Evolutionary conservation across 2,797 vertebrate species (phyloP), one percentile per base, ranked within the genome.

Genomic region (Chelmon rostratus): DNA sequence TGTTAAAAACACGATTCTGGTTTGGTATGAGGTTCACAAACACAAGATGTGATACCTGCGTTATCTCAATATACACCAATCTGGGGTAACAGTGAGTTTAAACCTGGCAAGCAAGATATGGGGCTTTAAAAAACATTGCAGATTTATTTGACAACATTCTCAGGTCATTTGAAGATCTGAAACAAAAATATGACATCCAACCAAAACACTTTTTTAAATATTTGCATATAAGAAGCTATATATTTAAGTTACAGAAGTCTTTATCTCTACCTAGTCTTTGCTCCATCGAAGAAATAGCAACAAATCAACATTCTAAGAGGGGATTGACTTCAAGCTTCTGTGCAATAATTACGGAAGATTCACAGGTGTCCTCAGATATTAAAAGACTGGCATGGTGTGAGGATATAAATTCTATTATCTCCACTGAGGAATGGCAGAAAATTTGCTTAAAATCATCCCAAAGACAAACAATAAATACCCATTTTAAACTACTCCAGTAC

Each of bases 41-140:
- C 6, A 47, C 21, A 65, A 44, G 40, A 8, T n/a, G 19, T 49
- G 6, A 21, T 49, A 15, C 19, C 28, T 9, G 18, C 49, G 10
- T 35, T 65, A 15, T 65, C 63, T 15, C 63, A 49, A 35, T 65
- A 49, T 49, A n/a, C 63, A 13, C 63, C 63, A 47, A 50, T 65
- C 28, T 47, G 44, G 54, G 16, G 54, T 5, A 57, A 33, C 16
- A 57, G 18, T 19, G 8, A 19, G 33, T 57, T 57, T 57, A 35
- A 3, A 33, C 54, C 54, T 19, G 63, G 63, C 1, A 35, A 50
- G 46, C 8, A 63, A 63, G 28, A 63, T 46, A 31, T 46, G 25
- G 25, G 44, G 42, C 47, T 31, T 21, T 64, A 46, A 46, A 19
- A 8, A 13, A 47, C 42, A 33, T n/a, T n/a, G n/a, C n/a, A n/a